Evolutionary conservation across 1,140 invertebrate genomes (phyloP).

Genomic region (Propsilocerus akamusi): DNA sequence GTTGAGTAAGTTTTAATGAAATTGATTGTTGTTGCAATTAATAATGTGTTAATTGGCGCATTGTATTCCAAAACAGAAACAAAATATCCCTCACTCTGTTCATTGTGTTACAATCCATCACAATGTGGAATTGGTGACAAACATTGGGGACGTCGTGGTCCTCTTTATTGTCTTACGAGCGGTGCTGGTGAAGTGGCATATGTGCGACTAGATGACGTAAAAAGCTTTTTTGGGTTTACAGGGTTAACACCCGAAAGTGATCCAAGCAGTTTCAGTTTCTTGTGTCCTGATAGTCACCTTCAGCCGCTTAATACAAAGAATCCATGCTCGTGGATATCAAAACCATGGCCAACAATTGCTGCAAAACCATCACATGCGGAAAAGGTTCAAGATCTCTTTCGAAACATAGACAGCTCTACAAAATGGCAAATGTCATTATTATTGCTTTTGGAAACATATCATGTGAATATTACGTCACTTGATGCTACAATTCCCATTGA

Average conservation of each 20-base stretch:
- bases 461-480: constrained; percentile 24
- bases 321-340: constrained; percentile 57
- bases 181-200: constrained; percentile 63
- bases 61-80: constrained; percentile 26
- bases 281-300: constrained; percentile 65
- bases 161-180: constrained; percentile 56
- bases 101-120: constrained; percentile 38
- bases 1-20: constrained; percentile 38
- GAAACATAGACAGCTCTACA: constrained; percentile 18
- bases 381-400: constrained; percentile 31
- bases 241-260: constrained; percentile 18
- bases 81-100: constrained; percentile 49
- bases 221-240: constrained; percentile 35
- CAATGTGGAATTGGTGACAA: constrained; percentile 47
- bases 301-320: constrained; percentile 31
- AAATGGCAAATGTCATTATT: constrained; percentile 33
- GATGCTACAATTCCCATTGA: constrained; percentile 30
- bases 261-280: constrained; percentile 38
- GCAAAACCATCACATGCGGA: constrained; percentile 35
- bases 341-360: constrained; percentile 51
- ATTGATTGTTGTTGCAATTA: no score
- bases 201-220: constrained; percentile 43
- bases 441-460: constrained; percentile 30
- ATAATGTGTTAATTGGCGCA: no score
- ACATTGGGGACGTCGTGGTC: constrained; percentile 62